Evolutionary conservation across 2,888 invertebrate species (phyloP).

Genomic region (Nipponacmea schrenckii): DNA sequence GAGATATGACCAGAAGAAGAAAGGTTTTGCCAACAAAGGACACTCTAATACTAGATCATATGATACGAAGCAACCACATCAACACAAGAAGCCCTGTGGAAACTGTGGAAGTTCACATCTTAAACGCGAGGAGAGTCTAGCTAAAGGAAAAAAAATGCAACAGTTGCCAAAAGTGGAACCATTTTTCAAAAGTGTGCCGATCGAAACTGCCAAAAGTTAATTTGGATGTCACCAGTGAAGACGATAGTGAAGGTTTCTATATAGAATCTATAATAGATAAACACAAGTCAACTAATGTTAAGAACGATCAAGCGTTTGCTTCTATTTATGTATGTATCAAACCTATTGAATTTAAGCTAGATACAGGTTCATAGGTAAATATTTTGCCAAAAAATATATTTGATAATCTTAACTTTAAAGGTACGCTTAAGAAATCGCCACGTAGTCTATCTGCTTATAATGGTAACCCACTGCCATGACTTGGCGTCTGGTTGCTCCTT

Average conservation of each 20-base stretch:
- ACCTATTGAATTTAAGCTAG: not conserved
- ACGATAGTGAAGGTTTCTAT: not conserved
- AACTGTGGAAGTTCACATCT: too few relatives aligned
- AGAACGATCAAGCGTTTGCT: not conserved
- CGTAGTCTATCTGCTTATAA: constrained; percentile 1
- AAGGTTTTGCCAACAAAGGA: too few relatives aligned
- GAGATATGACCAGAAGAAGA: too few relatives aligned
- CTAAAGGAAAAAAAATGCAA: not conserved
- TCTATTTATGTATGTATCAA: not conserved
- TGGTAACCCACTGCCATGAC: constrained; percentile 2
- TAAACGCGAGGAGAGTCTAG: not conserved
- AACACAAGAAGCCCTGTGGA: too few relatives aligned
- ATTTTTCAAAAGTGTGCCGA: constrained; percentile 4
- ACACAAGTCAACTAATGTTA: not conserved
- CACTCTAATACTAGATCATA: too few relatives aligned
- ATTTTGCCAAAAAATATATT: not conserved
- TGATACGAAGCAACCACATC: too few relatives aligned
- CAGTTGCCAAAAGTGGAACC: not conserved
- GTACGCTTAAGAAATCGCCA: not conserved
- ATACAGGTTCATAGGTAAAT: constrained; percentile 1
- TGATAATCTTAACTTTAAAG: not conserved
- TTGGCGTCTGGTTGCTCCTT: not conserved
- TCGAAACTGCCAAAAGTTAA: not conserved
- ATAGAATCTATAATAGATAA: not conserved
- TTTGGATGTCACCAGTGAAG: not conserved